Percentiles rank a stretch among this genome's conserved stretches.
Conservation (phyloP, 2,888 invertebrate genomes). For the Caradrina kadenii region DNA sequence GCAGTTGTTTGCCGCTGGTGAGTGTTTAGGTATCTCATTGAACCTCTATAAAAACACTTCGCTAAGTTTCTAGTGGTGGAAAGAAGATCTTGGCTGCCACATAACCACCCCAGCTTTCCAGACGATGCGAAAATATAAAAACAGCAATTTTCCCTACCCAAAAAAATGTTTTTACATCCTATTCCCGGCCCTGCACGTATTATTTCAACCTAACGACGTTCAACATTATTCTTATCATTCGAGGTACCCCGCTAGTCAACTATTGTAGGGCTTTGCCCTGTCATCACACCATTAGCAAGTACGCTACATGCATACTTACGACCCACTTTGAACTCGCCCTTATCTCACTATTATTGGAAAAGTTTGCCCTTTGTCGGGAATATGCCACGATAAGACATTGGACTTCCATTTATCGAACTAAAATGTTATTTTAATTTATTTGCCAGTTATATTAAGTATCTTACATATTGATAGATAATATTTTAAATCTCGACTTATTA, state of each 20-base stretch:
- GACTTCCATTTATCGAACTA: slow-evolving; percentile 40
- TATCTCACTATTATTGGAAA: slow-evolving; percentile 69
- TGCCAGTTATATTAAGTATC: slow-evolving; percentile 12
- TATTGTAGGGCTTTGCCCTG: slow-evolving; percentile 48
- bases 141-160: no score
- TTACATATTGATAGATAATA: not conserved
- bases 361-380: slow-evolving; percentile 68
- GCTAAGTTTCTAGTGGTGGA: no score
- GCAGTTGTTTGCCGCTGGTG: no score
- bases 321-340: slow-evolving; percentile 67
- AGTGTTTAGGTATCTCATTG: no score
- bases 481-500: slow-evolving; percentile 18
- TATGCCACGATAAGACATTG: slow-evolving; percentile 53
- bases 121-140: no score
- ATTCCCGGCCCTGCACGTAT: not conserved
- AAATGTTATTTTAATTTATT: slow-evolving; percentile 19
- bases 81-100: no score
- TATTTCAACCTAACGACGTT: slow-evolving; percentile 11
- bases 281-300: slow-evolving; percentile 71
- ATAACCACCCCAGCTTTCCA: no score
- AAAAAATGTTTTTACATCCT: no score
- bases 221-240: slow-evolving; percentile 22
- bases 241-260: slow-evolving; percentile 29
- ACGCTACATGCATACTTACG: slow-evolving; percentile 74
- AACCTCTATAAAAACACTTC: no score